A percentile compares a stretch with the other conserved stretches of the same genome.
Conservation (phyloP, 2,113 vertebrate species). For the Nannobrachium achirus region DNA sequence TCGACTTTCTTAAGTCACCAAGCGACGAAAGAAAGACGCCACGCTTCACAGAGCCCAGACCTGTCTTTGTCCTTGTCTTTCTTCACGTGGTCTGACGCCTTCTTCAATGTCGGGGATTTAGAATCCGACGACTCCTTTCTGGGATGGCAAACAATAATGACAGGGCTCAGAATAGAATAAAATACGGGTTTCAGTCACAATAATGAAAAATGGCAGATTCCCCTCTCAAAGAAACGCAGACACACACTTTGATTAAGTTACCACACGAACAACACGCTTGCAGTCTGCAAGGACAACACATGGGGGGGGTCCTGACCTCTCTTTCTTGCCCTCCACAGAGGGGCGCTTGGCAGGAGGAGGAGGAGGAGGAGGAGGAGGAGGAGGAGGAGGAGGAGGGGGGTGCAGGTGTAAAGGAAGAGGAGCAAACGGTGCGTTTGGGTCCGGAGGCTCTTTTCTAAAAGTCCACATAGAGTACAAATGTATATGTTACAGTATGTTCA, state of each 20-base stretch:
- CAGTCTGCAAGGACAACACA: slow-evolving; percentile 13
- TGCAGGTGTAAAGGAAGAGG: slow-evolving; percentile 77
- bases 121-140: slow-evolving; percentile 70
- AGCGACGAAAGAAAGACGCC: background rate
- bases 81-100: slow-evolving; percentile 61
- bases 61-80: slow-evolving; percentile 64
- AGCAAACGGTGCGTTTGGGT: slow-evolving; percentile 75
- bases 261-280: slow-evolving; percentile 7
- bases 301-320: slow-evolving; percentile 67
- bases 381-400: no score
- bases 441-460: slow-evolving; percentile 76
- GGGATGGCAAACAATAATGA: slow-evolving; percentile 50
- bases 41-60: slow-evolving; percentile 53
- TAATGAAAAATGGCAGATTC: slow-evolving; percentile 11
- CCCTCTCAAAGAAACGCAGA: slow-evolving; percentile 13
- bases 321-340: slow-evolving; percentile 62
- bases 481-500: no score
- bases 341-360: slow-evolving; percentile 58
- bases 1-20: background rate
- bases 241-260: slow-evolving; percentile 1
- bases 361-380: slow-evolving; percentile 76
- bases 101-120: slow-evolving; percentile 65
- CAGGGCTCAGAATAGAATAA: slow-evolving; percentile 26
- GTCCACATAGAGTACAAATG: background rate
- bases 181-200: background rate